A percentile compares a stretch with the other conserved stretches of the same genome.
These are phyloP conservation scores for Lipophrys pholis DNA, from an alignment of 2,113 vertebrate species.

Conservation along the genomic window DNA sequence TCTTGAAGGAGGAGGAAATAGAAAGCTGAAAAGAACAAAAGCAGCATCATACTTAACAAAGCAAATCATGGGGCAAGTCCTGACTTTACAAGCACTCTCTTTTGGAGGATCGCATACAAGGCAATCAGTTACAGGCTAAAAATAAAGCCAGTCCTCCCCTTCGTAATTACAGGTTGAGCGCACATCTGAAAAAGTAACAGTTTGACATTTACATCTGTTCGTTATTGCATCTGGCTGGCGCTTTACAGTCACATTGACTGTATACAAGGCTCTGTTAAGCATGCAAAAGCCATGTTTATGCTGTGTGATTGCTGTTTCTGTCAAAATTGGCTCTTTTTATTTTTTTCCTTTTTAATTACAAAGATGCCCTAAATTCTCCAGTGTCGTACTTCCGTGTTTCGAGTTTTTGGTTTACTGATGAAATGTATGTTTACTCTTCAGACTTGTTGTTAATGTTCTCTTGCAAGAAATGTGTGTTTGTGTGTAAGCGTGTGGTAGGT, in stretches of 20 bases:
- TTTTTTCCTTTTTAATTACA: neutral
- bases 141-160: constrained; percentile 11
- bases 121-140: constrained; percentile 13
- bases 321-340: neutral
- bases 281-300: constrained; percentile 4
- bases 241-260: neutral
- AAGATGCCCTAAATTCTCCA: neutral
- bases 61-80: neutral
- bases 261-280: constrained; percentile 7
- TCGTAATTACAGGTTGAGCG: constrained; percentile 1
- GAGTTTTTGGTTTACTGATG: neutral
- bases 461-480: neutral
- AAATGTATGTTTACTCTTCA: neutral
- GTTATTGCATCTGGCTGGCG: constrained; percentile 4
- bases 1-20: constrained; percentile 17
- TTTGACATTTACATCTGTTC: constrained; percentile 49
- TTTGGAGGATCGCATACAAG: neutral
- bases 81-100: neutral
- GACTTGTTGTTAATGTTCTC: neutral
- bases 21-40: constrained; percentile 25
- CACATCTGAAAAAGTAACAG: constrained; percentile 28
- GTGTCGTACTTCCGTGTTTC: neutral
- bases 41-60: constrained; percentile 8
- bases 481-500: neutral
- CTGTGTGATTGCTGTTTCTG: neutral